phyloP scores from a whole-genome alignment of 2,888 invertebrate genomes.

The Nasonia oneida region DNA sequence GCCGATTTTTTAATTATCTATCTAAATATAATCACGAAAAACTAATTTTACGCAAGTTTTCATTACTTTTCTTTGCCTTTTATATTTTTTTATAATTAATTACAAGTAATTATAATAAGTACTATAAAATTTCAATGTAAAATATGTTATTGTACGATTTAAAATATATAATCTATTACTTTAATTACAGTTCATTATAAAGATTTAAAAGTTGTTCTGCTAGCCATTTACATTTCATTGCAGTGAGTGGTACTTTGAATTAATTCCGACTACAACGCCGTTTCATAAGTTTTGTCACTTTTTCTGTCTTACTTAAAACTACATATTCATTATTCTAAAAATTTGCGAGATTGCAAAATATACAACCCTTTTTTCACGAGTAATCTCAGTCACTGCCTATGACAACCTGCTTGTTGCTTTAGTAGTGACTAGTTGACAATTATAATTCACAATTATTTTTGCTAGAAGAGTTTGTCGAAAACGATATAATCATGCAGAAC shows the following conservation, averaged over 20 bases:
- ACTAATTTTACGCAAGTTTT: slow-evolving; percentile 16
- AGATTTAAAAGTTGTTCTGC: slow-evolving; percentile 37
- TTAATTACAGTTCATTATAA: slow-evolving; percentile 51
- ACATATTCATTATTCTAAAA: slow-evolving; percentile 41
- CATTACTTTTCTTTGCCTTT: neutral
- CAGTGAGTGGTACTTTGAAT: slow-evolving; percentile 41
- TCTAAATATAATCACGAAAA: slow-evolving; percentile 32
- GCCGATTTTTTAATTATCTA: slow-evolving; percentile 21
- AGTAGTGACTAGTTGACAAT: slow-evolving; percentile 22
- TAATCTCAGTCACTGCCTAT: slow-evolving; percentile 8
- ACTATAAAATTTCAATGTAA: slow-evolving; percentile 42
- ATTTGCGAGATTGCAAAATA: slow-evolving; percentile 58
- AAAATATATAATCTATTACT: slow-evolving; percentile 59
- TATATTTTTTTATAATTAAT: slow-evolving; percentile 30
- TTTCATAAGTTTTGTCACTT: slow-evolving; percentile 53
- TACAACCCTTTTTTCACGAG: slow-evolving; percentile 46
- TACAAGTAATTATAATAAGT: slow-evolving; percentile 38
- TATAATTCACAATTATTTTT: slow-evolving; percentile 18
- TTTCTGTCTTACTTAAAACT: slow-evolving; percentile 50
- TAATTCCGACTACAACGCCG: slow-evolving; percentile 59
- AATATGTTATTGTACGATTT: slow-evolving; percentile 55
- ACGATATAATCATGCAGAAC: neutral
- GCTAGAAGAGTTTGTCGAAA: slow-evolving; percentile 54
- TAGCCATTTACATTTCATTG: slow-evolving; percentile 38
- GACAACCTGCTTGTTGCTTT: neutral